Evolutionary conservation across 2,888 invertebrate species (phyloP), one percentile per base, ranked within the genome.

Genomic region (Osedax frankpressi): DNA sequence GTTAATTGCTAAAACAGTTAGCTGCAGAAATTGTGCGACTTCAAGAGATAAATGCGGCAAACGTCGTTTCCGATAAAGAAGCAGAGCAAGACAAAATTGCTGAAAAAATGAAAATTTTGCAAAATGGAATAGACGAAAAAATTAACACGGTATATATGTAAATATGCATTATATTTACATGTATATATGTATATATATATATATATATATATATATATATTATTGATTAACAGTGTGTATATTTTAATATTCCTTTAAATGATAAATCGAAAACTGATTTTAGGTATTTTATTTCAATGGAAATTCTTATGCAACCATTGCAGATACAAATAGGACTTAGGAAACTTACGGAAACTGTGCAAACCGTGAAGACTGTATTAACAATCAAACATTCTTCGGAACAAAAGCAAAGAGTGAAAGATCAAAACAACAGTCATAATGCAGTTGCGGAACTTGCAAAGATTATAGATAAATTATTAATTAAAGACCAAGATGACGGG

Each of bases 341-440:
- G 25, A 82, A 81, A 73, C 78, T 84, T 44, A 83, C 83, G 0
- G 84, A 84, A 75, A 82, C 82, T 25, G 79, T 83, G 26, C 83
- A 83, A 77, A 83, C 83, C 2, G 82, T 83, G 30, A 84, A 84
- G 76, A 83, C 83, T 26, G 83, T 84, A 24, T 79, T 84, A 0
- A 82, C 83, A 2, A 83, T 83, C 83, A 84, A 84, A 77, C 82
- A 83, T 70, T 83, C 83, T 76, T 81, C 83, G 24, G 84, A 84
- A 77, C 82, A 83, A 74, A 84, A 83, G 44, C 6, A 44, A 6
- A 6, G 44, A 6, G 6, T 6, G 6, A 6, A 44, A 44, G 44
- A 19, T 44, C 44, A 44, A 44, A 44, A 44, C 44, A 19, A 44
- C 19, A 44, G 44, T 44, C 44, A 19, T 19, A 19, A 44, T 6